Base-by-base conservation (phyloP, 2,113 vertebrate genomes). In the Zosterops hypoxanthus region DNA sequence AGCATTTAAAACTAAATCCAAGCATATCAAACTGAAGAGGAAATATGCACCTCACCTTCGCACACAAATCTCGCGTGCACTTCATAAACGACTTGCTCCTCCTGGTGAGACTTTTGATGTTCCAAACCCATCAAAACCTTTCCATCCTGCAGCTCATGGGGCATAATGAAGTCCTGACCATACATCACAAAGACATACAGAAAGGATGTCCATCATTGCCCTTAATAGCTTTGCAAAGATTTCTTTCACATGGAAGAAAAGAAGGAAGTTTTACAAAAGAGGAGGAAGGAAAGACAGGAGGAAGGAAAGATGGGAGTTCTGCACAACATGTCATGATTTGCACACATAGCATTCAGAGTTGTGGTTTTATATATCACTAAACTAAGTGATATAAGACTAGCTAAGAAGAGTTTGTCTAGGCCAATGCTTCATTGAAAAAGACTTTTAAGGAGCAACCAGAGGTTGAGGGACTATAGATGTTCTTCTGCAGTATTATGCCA, bases 31-130 rank as follows among this genome's bases (percentile, higher is more conserved):
- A 76, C 29, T 33, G 34, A 69, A 33, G 33, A 53, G 6, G 22
- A n/a, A 76, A 10, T 5, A 12, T 5, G 2, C 12, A 65, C 4
- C 3, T 4, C 5, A 46, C 2, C 11, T 39, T 29, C 0, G 0
- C 33, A 81, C 7, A n/a, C 4, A 57, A 42, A 79, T 49, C 9
- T 66, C 6, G 4, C 4, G 26, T 14, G 34, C 3, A 19, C 12
- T 61, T 70, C 15, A 29, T 39, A 44, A 82, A 57, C 36, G 6
- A 15, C 14, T 10, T 60, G 2, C 25, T 73, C 15, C 9, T 65
- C 10, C n/a, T 44, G 9, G 5, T 47, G 47, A 72, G 18, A 69
- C 14, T 17, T 76, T 22, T 53, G 36, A 22, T 70, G 3, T 41
- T 78, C 31, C 14, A 66, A 84, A 78, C 4, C 6, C 28, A 41